Evolutionary conservation across 2,797 vertebrate genomes (phyloP).

Genomic region (Anguilla obscura): DNA sequence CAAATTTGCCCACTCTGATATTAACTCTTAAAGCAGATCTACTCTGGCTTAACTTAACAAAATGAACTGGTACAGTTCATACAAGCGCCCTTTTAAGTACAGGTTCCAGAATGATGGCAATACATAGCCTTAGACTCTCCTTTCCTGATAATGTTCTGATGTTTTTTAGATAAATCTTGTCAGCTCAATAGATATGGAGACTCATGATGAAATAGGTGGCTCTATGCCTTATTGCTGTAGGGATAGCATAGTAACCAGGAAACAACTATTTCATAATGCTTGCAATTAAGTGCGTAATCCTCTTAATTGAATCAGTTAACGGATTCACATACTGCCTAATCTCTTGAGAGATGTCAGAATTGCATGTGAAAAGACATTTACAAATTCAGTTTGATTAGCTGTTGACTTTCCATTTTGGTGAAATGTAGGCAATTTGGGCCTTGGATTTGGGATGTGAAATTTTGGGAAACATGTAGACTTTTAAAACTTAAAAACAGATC

Average conservation of each 20-base stretch:
- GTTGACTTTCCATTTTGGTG: not conserved
- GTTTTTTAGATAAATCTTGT: not conserved
- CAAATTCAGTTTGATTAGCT: not conserved
- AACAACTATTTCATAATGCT: not conserved
- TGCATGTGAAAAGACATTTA: not conserved
- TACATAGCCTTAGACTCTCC: slow-evolving; percentile 6
- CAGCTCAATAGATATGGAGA: not conserved
- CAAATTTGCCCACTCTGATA: not conserved
- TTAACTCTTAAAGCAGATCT: slow-evolving; percentile 13
- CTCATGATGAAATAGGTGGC: not conserved
- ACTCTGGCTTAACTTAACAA: slow-evolving; percentile 4
- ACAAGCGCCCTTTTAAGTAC: not conserved
- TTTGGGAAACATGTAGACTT: not conserved
- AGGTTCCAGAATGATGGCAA: slow-evolving; percentile 24
- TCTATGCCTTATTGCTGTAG: not conserved
- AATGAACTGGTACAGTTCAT: not conserved
- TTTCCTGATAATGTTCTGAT: slow-evolving; percentile 1
- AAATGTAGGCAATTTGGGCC: not conserved
- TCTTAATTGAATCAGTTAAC: not conserved
- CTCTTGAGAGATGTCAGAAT: not conserved
- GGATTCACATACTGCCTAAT: not conserved
- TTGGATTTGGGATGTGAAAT: not conserved
- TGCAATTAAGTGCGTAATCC: slow-evolving; percentile 2
- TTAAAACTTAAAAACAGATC: not conserved
- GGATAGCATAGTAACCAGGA: not conserved